Percentiles rank a stretch among this genome's conserved stretches.
Evolutionary conservation across 2,113 vertebrate genomes (phyloP).

Genomic region (Grantiella picta): DNA sequence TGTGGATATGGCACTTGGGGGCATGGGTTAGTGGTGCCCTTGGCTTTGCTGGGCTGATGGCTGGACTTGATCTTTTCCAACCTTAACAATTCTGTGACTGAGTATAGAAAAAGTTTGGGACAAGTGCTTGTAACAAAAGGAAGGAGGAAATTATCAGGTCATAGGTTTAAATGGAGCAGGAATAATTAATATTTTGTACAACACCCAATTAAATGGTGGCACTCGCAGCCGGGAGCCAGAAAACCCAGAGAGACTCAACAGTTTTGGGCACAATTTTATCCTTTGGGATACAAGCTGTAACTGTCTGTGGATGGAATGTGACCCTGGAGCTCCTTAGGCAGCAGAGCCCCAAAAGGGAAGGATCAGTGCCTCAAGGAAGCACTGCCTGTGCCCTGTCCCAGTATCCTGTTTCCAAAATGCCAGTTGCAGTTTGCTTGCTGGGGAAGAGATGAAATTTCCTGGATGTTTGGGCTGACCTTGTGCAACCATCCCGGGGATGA

Average conservation of each 20-base stretch:
- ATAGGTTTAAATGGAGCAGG: background rate
- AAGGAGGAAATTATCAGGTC: background rate
- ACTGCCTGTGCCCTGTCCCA: background rate
- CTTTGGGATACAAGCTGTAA: background rate
- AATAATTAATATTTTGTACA: background rate
- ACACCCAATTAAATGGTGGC: background rate
- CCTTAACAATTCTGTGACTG: background rate
- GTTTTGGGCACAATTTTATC: background rate
- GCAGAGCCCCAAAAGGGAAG: background rate
- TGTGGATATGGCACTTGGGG: background rate
- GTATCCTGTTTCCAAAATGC: background rate
- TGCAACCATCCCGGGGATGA: accelerated
- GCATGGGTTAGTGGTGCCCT: accelerated
- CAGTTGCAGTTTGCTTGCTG: background rate
- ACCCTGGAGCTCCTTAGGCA: background rate
- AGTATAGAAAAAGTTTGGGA: background rate
- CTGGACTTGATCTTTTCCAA: background rate
- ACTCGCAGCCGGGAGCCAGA: accelerated
- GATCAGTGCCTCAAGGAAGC: background rate
- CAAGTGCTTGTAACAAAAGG: background rate
- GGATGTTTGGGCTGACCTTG: background rate
- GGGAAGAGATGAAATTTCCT: background rate
- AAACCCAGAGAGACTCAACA: background rate
- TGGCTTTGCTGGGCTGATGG: too few relatives aligned
- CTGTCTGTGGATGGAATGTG: background rate